Conservation (phyloP, 1,140 invertebrate genomes). For the Brachionus sp. region DNA sequence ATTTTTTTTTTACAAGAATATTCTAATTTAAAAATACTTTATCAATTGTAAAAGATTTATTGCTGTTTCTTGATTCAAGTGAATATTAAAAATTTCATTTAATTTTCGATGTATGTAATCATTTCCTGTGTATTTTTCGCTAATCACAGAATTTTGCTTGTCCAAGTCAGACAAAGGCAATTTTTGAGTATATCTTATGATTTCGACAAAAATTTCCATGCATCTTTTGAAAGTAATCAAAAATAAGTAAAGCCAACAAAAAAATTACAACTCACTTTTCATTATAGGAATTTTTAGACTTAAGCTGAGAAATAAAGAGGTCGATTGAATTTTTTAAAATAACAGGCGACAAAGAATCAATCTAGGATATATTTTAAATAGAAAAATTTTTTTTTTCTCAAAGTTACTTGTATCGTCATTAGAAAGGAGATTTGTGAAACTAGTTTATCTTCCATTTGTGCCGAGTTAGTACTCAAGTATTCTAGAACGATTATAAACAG, state of each 20-base stretch:
- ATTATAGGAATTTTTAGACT: not conserved
- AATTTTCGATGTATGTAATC: constrained; percentile 29
- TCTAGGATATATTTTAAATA: not conserved
- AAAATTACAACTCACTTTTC: not conserved
- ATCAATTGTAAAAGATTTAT: constrained; percentile 11
- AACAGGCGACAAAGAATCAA: not conserved
- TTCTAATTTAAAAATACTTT: not conserved
- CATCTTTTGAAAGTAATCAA: not conserved
- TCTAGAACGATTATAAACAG: constrained; percentile 6
- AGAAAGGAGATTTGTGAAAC: constrained; percentile 16
- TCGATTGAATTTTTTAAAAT: constrained; percentile 16
- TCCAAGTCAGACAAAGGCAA: constrained; percentile 28
- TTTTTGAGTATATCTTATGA: constrained; percentile 8
- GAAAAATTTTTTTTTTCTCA: not conserved
- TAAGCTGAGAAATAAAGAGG: not conserved
- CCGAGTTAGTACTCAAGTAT: constrained; percentile 2
- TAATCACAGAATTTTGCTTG: not conserved
- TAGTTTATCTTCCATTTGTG: constrained; percentile 2
- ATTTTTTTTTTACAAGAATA: not conserved
- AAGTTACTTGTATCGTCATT: not conserved
- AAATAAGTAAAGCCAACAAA: not conserved
- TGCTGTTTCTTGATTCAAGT: constrained; percentile 15
- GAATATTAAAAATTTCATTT: not conserved
- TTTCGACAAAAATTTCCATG: constrained; percentile 34
- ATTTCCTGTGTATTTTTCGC: not conserved